Evolutionary conservation across 2,888 invertebrate genomes (phyloP).

Genomic region (Leptothorax acervorum): DNA sequence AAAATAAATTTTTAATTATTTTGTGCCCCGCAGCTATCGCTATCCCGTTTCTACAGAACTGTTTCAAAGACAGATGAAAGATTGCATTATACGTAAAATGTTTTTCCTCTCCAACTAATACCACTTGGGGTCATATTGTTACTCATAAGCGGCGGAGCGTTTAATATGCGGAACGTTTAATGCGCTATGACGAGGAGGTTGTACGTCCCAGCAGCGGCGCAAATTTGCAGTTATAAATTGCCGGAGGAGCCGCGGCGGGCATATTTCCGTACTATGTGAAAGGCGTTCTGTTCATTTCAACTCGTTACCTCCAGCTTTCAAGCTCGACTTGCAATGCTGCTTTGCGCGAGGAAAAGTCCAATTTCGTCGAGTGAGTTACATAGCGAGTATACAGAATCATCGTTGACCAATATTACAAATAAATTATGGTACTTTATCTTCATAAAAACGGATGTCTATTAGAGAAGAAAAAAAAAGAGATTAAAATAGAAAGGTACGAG

Average conservation of each 20-base stretch:
- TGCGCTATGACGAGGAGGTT: conserved; percentile 50
- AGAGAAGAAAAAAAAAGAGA: neutral
- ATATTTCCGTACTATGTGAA: conserved; percentile 53
- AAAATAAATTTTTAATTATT: conserved; percentile 12
- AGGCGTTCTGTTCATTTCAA: conserved; percentile 54
- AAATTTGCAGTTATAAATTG: conserved; percentile 57
- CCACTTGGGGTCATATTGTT: conserved; percentile 50
- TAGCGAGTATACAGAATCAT: neutral
- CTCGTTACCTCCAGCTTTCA: conserved; percentile 45
- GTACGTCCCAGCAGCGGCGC: conserved; percentile 34
- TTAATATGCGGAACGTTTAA: conserved; percentile 55
- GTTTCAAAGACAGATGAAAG: conserved; percentile 26
- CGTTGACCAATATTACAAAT: neutral
- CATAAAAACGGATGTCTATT: neutral
- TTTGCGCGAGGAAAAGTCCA: conserved; percentile 12
- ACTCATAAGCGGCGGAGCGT: conserved; percentile 45
- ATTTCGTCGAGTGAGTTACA: neutral
- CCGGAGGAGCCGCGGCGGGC: conserved; percentile 26
- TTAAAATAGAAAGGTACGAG: neutral
- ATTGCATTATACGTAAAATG: conserved; percentile 23
- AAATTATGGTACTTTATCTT: neutral
- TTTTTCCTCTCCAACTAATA: conserved; percentile 28
- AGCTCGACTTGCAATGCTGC: conserved; percentile 27
- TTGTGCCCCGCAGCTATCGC: too few species aligned
- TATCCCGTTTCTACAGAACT: neutral